A percentile compares a stretch with the other conserved stretches of the same genome.
Conservation (phyloP, 2,797 vertebrate species). For the Sebastes hubbsi region DNA sequence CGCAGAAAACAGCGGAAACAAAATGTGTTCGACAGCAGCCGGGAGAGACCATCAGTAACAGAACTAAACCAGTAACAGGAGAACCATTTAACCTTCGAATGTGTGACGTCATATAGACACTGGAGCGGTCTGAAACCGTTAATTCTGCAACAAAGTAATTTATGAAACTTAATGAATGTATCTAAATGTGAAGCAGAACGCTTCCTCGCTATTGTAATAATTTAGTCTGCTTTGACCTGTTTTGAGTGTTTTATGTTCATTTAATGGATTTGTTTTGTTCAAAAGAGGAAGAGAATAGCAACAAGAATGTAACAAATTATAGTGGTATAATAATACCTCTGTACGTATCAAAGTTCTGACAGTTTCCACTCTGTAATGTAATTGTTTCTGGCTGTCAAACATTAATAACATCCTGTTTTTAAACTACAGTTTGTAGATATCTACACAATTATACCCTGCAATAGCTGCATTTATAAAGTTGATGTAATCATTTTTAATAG, state of each 20-base stretch:
- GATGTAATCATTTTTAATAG: background rate
- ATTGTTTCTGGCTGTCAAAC: background rate
- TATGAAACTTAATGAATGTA: background rate
- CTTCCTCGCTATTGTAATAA: too few species aligned
- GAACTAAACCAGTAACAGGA: slow-evolving; percentile 22
- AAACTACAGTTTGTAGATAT: background rate
- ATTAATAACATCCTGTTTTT: background rate
- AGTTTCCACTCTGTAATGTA: background rate
- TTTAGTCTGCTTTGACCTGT: background rate
- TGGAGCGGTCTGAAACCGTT: background rate
- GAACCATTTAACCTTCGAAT: background rate
- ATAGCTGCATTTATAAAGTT: background rate
- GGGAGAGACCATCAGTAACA: slow-evolving; percentile 38
- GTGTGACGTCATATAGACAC: background rate
- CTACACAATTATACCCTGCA: background rate
- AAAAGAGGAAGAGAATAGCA: background rate
- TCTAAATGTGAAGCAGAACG: background rate
- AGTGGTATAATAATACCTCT: background rate
- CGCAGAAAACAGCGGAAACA: slow-evolving; percentile 39
- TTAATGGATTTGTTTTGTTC: background rate
- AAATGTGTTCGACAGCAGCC: slow-evolving; percentile 3
- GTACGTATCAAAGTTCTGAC: background rate
- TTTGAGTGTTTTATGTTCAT: background rate
- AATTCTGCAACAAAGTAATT: background rate
- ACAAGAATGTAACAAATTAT: background rate